A percentile compares a stretch with the other conserved stretches of the same genome.
Evolutionary conservation across 1,140 invertebrate genomes (phyloP).

Genomic region (Ceratina calcarata): DNA sequence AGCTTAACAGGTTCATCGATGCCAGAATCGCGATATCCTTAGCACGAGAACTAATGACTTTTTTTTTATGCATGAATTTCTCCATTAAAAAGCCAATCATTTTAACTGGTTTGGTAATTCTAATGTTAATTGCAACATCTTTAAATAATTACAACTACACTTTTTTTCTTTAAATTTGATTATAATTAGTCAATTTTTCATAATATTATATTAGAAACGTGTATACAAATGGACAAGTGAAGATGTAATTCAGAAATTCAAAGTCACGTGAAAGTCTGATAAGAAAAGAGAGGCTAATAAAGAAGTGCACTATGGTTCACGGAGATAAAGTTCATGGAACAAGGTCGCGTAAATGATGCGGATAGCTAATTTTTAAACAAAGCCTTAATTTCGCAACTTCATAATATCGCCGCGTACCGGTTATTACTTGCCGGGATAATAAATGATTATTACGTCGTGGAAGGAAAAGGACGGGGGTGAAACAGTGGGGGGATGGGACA

Average conservation of each 20-base stretch:
- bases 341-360: constrained; percentile 3
- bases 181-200: too few relatives aligned
- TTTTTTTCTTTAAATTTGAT: too few relatives aligned
- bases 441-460: constrained; percentile 78
- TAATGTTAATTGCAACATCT: too few relatives aligned
- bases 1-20: neutral
- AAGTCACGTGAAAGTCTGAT: too few relatives aligned
- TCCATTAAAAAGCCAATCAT: too few relatives aligned
- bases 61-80: too few relatives aligned
- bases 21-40: neutral
- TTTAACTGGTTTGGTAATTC: too few relatives aligned
- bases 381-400: constrained; percentile 75
- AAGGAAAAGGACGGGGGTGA: constrained; percentile 12
- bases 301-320: constrained; percentile 43
- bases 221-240: too few relatives aligned
- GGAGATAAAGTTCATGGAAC: constrained; percentile 64
- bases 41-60: neutral
- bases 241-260: too few relatives aligned
- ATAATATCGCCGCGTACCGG: constrained; percentile 71
- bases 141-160: too few relatives aligned
- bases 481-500: constrained; percentile 10
- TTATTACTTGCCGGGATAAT: constrained; percentile 76
- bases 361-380: constrained; percentile 80
- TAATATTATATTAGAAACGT: too few relatives aligned
- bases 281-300: neutral